Conservation (phyloP, 2,797 vertebrate genomes). For the Liparis tanakae region DNA sequence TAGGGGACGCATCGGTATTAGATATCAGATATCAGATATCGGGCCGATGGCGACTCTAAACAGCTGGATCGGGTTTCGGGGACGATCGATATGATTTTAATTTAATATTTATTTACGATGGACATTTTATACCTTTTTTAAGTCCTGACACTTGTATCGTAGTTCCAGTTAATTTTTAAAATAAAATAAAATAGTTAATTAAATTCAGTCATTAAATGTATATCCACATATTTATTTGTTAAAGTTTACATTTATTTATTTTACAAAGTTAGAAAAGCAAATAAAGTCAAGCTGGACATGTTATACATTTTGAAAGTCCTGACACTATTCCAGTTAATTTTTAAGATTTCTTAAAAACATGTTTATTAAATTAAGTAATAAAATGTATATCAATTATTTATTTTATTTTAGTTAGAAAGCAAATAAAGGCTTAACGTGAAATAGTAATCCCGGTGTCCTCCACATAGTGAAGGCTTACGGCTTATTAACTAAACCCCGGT, state of each 20-base stretch:
- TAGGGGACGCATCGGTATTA: neutral
- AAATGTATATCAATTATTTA: too few species aligned
- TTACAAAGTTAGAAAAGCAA: neutral
- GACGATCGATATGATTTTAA: neutral
- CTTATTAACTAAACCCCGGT: neutral
- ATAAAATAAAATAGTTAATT: too few species aligned
- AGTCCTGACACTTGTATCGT: too few species aligned
- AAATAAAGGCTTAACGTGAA: neutral
- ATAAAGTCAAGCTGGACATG: neutral
- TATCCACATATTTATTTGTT: too few species aligned
- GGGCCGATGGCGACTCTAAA: neutral
- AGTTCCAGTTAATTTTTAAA: too few species aligned
- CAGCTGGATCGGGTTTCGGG: neutral
- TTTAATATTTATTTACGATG: neutral
- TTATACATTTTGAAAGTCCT: neutral
- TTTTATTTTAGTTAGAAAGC: neutral
- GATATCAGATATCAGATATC: neutral
- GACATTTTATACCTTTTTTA: neutral
- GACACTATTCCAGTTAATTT: too few species aligned
- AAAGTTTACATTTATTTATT: too few species aligned
- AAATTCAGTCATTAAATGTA: too few species aligned
- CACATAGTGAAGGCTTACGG: neutral
- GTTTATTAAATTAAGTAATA: too few species aligned
- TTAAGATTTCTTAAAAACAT: too few species aligned
- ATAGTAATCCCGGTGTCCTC: neutral